A percentile compares a stretch with the other conserved stretches of the same genome.
Conservation (phyloP, 2,113 vertebrate genomes). For the Anguilla rostrata region DNA sequence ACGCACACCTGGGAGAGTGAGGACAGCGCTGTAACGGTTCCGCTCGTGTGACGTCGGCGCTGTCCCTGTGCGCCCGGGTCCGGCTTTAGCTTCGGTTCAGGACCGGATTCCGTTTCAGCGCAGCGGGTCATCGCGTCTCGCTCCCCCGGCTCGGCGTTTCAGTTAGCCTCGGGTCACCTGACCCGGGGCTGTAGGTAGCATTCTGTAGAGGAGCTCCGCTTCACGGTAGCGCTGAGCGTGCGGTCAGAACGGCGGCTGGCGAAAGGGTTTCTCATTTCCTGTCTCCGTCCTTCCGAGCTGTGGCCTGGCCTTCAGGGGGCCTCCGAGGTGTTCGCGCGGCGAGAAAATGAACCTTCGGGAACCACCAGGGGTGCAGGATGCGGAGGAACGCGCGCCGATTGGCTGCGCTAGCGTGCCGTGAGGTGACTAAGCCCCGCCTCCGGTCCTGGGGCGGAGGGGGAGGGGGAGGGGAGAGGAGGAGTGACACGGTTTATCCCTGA, state of each 20-base stretch:
- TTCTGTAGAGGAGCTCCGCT: not conserved
- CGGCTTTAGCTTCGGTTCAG: not conserved
- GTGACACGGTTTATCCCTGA: slow-evolving; percentile 53
- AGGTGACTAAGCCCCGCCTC: slow-evolving; percentile 26
- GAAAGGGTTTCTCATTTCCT: slow-evolving; percentile 33
- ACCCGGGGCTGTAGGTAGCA: not conserved
- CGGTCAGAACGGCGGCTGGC: not conserved
- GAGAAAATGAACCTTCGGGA: slow-evolving; percentile 48
- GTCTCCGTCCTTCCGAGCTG: slow-evolving; percentile 22
- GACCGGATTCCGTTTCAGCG: not conserved
- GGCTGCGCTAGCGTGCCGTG: not conserved
- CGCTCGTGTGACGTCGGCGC: not conserved
- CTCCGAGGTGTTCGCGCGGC: slow-evolving; percentile 35
- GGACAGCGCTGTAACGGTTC: not conserved
- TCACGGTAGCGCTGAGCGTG: too few species aligned
- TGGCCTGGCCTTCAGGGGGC: slow-evolving; percentile 27
- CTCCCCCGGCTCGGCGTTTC: not conserved
- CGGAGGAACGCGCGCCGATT: slow-evolving; percentile 29
- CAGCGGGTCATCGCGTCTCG: not conserved
- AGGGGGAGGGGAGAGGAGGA: slow-evolving; percentile 19
- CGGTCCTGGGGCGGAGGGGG: slow-evolving; percentile 21
- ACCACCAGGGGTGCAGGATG: slow-evolving; percentile 34
- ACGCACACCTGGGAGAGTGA: not conserved
- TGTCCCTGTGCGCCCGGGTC: not conserved
- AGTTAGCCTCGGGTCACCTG: not conserved